phyloP scores from a whole-genome alignment of 2,888 invertebrate species.

The Drosophila neoperkinsi region DNA sequence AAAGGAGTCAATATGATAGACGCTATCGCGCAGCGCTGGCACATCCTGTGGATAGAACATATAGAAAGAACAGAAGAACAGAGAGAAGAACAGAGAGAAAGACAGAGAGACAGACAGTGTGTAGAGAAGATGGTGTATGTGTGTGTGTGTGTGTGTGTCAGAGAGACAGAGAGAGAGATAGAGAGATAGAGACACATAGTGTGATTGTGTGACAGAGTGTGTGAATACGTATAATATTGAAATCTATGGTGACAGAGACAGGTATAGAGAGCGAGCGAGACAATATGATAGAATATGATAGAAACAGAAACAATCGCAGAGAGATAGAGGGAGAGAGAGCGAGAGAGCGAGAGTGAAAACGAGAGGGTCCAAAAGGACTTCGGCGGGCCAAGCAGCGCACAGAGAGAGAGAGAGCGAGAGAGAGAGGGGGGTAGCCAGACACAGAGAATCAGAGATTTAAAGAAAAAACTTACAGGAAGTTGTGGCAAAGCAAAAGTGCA shows the following conservation, averaged over 20 bases:
- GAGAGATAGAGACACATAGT: constrained; percentile 23
- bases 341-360: not conserved
- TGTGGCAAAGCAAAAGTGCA: constrained; percentile 28
- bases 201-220: constrained; percentile 8
- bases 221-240: constrained; percentile 10
- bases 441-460: constrained; percentile 5
- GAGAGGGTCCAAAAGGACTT: constrained; percentile 1
- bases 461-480: constrained; percentile 16
- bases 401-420: too few species aligned
- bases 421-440: not conserved
- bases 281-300: not conserved
- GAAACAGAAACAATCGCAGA: not conserved
- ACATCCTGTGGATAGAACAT: constrained; percentile 82
- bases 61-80: constrained; percentile 66
- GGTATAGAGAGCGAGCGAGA: constrained; percentile 1
- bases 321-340: constrained; percentile 1
- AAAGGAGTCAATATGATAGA: constrained; percentile 84
- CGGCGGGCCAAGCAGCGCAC: not conserved
- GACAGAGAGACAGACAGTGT: constrained; percentile 34
- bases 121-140: constrained; percentile 14
- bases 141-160: constrained; percentile 8
- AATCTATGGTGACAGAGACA: constrained; percentile 19
- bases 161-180: constrained; percentile 54
- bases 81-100: constrained; percentile 66
- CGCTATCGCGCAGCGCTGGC: constrained; percentile 79